A percentile compares a stretch with the other conserved stretches of the same genome.
Evolutionary conservation across 2,797 vertebrate species (phyloP).

Genomic region (Platalea minor): DNA sequence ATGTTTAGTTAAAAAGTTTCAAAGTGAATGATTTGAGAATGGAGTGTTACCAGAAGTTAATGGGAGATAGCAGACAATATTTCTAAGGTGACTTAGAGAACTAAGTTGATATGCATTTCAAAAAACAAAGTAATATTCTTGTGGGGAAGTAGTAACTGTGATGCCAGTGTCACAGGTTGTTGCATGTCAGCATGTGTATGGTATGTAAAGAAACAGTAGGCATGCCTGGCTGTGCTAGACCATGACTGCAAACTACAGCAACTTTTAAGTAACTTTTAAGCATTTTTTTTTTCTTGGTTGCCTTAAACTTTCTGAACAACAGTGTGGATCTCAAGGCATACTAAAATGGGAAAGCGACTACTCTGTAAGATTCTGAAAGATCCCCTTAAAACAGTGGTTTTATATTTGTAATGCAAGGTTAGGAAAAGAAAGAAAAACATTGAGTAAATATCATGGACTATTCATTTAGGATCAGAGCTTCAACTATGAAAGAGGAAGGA

Average conservation of each 20-base stretch:
- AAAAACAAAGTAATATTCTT: background rate
- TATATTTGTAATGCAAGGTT: background rate
- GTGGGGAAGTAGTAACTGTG: background rate
- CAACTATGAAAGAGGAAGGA: background rate
- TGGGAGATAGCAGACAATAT: rapidly evolving
- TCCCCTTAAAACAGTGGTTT: background rate
- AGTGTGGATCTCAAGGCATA: background rate
- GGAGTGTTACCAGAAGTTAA: background rate
- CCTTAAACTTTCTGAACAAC: background rate
- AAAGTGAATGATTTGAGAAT: background rate
- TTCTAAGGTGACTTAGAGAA: background rate
- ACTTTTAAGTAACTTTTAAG: background rate
- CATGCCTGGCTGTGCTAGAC: background rate
- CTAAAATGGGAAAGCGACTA: background rate
- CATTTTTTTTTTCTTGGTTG: background rate
- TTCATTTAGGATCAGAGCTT: background rate
- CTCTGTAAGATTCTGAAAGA: background rate
- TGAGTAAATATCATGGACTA: background rate
- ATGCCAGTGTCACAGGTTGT: background rate
- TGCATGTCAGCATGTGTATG: background rate
- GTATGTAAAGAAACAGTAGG: background rate
- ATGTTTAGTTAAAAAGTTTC: rapidly evolving
- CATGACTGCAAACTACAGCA: background rate
- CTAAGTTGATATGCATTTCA: background rate
- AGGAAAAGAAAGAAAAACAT: background rate